These are phyloP conservation scores for Agrotis ipsilon DNA, from an alignment of 2,888 invertebrate species.

Conservation along the genomic window DNA sequence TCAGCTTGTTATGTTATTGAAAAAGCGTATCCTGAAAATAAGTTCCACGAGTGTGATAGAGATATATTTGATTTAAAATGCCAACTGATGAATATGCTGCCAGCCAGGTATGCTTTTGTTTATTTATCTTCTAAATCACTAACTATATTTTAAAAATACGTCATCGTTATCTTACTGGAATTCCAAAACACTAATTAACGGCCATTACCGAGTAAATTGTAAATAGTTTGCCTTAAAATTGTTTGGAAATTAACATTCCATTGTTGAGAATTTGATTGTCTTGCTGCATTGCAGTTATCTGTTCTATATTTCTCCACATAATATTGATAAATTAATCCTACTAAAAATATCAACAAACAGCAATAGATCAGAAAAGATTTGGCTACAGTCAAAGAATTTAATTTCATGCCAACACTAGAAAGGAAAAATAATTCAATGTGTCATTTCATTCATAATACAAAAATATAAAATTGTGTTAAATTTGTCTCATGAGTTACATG, in stretches of 20 bases:
- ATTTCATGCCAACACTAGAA: background rate
- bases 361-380: too few relatives aligned
- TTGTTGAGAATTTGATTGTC: too few relatives aligned
- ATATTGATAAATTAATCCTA: background rate
- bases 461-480: conserved; percentile 16
- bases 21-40: conserved; percentile 82
- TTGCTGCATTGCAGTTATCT: background rate
- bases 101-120: conserved; percentile 80
- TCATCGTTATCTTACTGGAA: too few relatives aligned
- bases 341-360: too few relatives aligned
- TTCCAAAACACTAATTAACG: too few relatives aligned
- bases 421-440: background rate
- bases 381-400: background rate
- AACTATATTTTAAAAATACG: too few relatives aligned
- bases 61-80: conserved; percentile 80
- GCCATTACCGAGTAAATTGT: background rate
- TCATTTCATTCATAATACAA: background rate
- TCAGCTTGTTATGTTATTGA: conserved; percentile 86
- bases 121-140: background rate
- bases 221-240: too few relatives aligned
- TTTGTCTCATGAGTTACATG: conserved; percentile 21
- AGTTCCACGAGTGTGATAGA: conserved; percentile 80
- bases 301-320: background rate
- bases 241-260: too few relatives aligned
- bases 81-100: conserved; percentile 82